A percentile compares a stretch with the other conserved stretches of the same genome.
phyloP scores from a whole-genome alignment of 2,888 invertebrate species.

The Agriopis aurantiaria region DNA sequence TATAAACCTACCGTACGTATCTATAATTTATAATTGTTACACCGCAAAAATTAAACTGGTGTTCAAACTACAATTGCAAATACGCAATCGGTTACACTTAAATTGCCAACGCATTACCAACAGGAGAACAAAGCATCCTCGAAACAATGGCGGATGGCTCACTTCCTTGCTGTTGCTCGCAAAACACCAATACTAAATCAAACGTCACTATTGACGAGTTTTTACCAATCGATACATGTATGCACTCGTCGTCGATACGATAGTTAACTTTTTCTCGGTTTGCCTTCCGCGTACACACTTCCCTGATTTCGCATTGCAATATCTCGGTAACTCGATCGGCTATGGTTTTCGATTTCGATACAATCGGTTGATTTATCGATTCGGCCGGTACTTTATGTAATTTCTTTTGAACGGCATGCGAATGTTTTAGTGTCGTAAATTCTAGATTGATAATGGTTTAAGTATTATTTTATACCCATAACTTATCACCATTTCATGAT shows the following conservation, averaged over 20 bases:
- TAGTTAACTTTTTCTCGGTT: constrained; percentile 20
- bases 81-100: constrained; percentile 23
- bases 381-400: constrained; percentile 17
- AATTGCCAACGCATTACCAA: constrained; percentile 21
- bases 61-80: constrained; percentile 14
- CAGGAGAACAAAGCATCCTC: constrained; percentile 26
- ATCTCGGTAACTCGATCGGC: constrained; percentile 20
- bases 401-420: constrained; percentile 20
- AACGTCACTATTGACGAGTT: constrained; percentile 19
- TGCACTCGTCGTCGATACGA: constrained; percentile 13
- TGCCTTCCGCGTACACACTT: constrained; percentile 33
- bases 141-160: constrained; percentile 27
- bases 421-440: constrained; percentile 10
- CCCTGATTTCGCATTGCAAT: constrained; percentile 24
- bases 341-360: constrained; percentile 32
- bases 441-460: constrained; percentile 2
- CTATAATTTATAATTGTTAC: background rate
- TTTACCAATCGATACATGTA: constrained; percentile 31
- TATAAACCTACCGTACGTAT: background rate
- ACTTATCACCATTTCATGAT: background rate
- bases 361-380: constrained; percentile 17
- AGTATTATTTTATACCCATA: background rate
- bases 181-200: constrained; percentile 25
- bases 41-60: constrained; percentile 1
- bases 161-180: constrained; percentile 26